Evolutionary conservation across 2,113 vertebrate genomes (phyloP), one percentile per base, ranked within the genome.

Genomic region (Ciconia stormi): DNA sequence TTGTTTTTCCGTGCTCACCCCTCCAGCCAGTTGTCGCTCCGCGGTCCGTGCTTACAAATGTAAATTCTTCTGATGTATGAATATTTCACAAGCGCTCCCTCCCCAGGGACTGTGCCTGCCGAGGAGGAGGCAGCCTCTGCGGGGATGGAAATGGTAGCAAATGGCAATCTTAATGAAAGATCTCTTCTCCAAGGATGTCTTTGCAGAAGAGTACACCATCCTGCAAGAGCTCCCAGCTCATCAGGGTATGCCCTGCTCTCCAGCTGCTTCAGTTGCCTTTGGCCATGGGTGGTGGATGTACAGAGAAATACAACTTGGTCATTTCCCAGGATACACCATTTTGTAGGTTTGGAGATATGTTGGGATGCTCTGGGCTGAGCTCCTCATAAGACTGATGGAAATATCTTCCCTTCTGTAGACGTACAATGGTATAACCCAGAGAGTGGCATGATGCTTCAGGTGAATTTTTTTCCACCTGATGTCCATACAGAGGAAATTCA

Each of bases 61-160:
- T 82, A 77, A 93, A 92, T 96, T 82, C 93, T 94, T 88, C 66
- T 79, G 95, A 82, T 86, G 84, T 69, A 87, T 91, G 93, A 95
- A 92, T 94, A 94, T 94, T 97, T 96, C 88, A 95, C 85, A 72
- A 95, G 81, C 0, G 0, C 59, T 88, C n/a, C 52, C 49, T 91
- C 95, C 84, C 89, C 0, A 0, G 91, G 82, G 93, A 95, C 1
- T 1, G 81, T 52, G 85, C 70, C 73, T 90, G 78, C 49, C 3
- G 20, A 95, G 87, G 82, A 91, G 87, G 87, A 93, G 78, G 78
- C 66, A 72, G 93, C 62, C 62, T 94, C 95, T 82, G 58, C 1
- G 0, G 92, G 58, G 70, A 85, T 90, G 78, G 61, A 40, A 94
- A 89, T 29, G 58, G 81, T 44, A 84, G 77, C 69, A 82, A 87